Conservation (phyloP, 2,113 vertebrate species). For the Piaya cayana region DNA sequence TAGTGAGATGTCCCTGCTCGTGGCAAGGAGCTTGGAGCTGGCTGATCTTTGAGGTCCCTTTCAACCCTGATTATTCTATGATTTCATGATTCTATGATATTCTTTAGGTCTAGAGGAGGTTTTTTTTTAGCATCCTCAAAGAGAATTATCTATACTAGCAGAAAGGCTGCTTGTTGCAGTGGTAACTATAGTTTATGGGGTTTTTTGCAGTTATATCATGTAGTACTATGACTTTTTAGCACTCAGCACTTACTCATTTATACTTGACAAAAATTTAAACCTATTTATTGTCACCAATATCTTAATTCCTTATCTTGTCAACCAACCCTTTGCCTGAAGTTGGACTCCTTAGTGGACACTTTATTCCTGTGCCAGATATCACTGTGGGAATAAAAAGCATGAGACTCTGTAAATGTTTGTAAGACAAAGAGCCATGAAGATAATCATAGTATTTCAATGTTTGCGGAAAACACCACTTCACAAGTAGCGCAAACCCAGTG, state of each 20-base stretch:
- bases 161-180: neutral
- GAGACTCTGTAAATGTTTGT: neutral
- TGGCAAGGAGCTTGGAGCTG: no score
- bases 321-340: neutral
- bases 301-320: neutral
- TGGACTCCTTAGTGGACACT: neutral
- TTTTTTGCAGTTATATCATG: neutral
- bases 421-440: neutral
- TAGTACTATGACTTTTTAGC: neutral
- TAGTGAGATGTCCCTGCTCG: no score
- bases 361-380: neutral
- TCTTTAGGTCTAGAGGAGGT: neutral
- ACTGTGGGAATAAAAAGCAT: neutral
- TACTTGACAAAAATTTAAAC: neutral
- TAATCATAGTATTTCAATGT: constrained; percentile 23
- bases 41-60: no score
- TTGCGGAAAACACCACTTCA: neutral
- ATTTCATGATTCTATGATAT: neutral
- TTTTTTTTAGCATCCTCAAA: neutral
- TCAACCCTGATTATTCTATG: no score
- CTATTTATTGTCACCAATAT: neutral
- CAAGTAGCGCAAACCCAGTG: neutral
- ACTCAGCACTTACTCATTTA: neutral
- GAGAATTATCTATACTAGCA: neutral
- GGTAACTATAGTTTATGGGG: fast-evolving